Percentiles rank a stretch among this genome's conserved stretches.
Evolutionary conservation across 2,797 vertebrate species (phyloP).

Genomic region (Halcyon chelicuti): DNA sequence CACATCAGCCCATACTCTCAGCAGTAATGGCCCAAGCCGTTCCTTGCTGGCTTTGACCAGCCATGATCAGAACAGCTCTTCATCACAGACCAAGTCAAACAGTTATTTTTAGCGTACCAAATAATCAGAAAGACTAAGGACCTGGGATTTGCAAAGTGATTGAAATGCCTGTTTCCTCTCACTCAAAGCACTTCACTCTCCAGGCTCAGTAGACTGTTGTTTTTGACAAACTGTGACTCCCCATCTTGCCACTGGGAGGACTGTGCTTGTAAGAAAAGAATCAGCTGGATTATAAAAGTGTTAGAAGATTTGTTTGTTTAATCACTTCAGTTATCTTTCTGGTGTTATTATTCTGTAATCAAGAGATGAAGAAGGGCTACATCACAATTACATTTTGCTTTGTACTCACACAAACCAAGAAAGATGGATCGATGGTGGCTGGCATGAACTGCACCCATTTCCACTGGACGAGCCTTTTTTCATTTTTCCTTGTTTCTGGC

Average conservation of each 20-base stretch:
- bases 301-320: constrained; percentile 32
- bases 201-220: not conserved
- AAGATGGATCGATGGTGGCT: not conserved
- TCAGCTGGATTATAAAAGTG: not conserved
- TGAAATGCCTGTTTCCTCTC: not conserved
- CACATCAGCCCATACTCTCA: not conserved
- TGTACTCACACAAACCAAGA: not conserved
- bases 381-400: not conserved
- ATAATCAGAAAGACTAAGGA: not conserved
- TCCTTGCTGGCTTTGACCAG: constrained; percentile 1
- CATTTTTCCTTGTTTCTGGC: not conserved
- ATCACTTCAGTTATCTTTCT: not conserved
- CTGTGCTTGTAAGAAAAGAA: not conserved
- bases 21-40: not conserved
- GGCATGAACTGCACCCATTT: not conserved
- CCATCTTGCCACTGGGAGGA: not conserved
- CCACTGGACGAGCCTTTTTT: not conserved
- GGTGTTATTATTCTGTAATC: not conserved
- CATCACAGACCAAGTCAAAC: not conserved
- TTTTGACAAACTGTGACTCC: not conserved
- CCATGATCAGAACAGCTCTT: not conserved
- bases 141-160: not conserved
- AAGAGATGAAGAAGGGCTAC: not conserved
- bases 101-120: constrained; percentile 11
- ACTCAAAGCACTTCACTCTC: not conserved